phyloP scores from a whole-genome alignment of 2,113 vertebrate genomes.

The Nothobranchius kuhntae region DNA sequence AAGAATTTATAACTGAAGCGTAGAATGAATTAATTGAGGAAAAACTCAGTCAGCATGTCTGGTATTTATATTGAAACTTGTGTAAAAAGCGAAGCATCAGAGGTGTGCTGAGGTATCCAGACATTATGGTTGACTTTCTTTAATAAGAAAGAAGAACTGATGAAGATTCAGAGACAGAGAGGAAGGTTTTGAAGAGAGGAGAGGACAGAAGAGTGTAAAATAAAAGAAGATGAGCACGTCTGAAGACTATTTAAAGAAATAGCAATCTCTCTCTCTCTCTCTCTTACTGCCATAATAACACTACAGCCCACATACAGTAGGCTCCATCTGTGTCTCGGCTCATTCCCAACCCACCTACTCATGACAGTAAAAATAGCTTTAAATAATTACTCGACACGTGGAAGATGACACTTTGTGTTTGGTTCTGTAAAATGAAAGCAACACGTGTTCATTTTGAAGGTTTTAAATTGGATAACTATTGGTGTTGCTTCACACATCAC shows the following conservation, averaged over 20 bases:
- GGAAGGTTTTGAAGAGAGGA: slow-evolving; percentile 29
- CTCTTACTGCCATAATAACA: slow-evolving; percentile 22
- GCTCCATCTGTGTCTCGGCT: slow-evolving; percentile 36
- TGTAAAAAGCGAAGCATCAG: too few species aligned
- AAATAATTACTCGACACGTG: not conserved
- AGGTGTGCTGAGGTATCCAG: not conserved
- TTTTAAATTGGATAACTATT: not conserved
- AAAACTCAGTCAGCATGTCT: not conserved
- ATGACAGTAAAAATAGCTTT: not conserved
- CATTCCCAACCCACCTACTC: slow-evolving; percentile 19
- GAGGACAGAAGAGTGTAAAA: slow-evolving; percentile 20
- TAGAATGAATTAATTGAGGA: not conserved
- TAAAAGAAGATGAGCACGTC: slow-evolving; percentile 26
- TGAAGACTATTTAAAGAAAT: slow-evolving; percentile 39
- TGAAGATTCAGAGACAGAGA: slow-evolving; percentile 20
- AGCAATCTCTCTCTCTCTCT: slow-evolving; percentile 32
- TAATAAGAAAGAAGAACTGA: slow-evolving; percentile 13
- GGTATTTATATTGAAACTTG: too few species aligned
- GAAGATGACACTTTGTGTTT: not conserved
- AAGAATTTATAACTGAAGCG: slow-evolving; percentile 23
- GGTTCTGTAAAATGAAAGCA: not conserved
- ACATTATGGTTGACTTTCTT: slow-evolving; percentile 39
- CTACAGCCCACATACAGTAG: slow-evolving; percentile 47
- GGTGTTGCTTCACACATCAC: not conserved
- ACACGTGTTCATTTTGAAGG: not conserved